Conservation (phyloP, 1,140 invertebrate species). For the Rhyzopertha dominica region DNA sequence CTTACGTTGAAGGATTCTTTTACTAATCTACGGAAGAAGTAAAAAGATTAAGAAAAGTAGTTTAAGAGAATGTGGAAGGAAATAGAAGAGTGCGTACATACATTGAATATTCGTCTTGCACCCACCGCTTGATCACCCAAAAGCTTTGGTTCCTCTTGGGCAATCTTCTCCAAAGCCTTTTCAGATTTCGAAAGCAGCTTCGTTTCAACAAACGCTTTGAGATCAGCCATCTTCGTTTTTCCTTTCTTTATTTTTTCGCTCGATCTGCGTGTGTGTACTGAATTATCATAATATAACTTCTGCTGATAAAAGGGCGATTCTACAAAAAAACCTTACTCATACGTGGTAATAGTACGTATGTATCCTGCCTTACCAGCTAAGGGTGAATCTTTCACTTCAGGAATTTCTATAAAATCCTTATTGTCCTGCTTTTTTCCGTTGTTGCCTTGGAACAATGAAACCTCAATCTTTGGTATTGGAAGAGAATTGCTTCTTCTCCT, state of each 20-base stretch:
- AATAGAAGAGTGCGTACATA: conserved; percentile 36
- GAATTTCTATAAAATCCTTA: conserved; percentile 72
- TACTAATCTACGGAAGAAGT: conserved; percentile 8
- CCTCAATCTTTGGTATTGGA: conserved; percentile 88
- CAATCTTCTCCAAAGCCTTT: conserved; percentile 84
- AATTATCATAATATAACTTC: conserved; percentile 53
- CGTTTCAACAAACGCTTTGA: conserved; percentile 85
- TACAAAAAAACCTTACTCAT: conserved; percentile 35
- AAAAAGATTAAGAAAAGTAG: conserved; percentile 19
- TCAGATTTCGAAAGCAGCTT: conserved; percentile 87
- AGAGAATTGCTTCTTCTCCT: conserved; percentile 84
- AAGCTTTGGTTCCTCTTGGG: conserved; percentile 64
- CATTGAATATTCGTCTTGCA: conserved; percentile 39
- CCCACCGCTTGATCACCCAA: conserved; percentile 51
- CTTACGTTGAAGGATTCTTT: conserved; percentile 7
- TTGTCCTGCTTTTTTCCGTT: conserved; percentile 62
- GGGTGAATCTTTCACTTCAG: conserved; percentile 60
- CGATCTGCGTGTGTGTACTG: conserved; percentile 58
- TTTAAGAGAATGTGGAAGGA: conserved; percentile 13
- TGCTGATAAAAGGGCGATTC: conserved; percentile 44
- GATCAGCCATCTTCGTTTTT: conserved; percentile 84
- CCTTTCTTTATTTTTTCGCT: conserved; percentile 78
- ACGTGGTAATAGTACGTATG: conserved; percentile 45
- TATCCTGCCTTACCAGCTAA: conserved; percentile 45
- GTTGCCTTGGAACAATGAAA: conserved; percentile 74